Percentiles rank a stretch among this genome's conserved stretches.
These are phyloP conservation scores for Saiga tatarica DNA, from an alignment of 2,113 vertebrate genomes.

Conservation along the genomic window DNA sequence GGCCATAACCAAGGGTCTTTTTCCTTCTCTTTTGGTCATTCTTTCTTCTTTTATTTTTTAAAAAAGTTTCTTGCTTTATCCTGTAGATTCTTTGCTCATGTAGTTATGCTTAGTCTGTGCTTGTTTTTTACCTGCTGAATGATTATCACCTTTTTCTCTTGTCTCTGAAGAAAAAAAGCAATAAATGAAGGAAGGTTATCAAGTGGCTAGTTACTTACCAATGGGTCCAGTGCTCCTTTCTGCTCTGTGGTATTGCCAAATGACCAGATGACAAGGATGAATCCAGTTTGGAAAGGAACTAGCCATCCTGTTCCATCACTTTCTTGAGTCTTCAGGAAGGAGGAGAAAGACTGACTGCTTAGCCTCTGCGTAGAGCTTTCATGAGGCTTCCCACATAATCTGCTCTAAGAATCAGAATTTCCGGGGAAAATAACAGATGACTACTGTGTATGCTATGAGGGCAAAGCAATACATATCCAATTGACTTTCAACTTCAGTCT, in stretches of 20 bases:
- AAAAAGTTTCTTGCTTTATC: neutral
- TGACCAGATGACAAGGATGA: neutral
- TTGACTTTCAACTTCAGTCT: neutral
- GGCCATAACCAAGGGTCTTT: neutral
- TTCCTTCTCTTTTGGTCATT: neutral
- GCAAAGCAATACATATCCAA: neutral
- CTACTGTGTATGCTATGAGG: neutral
- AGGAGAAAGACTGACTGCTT: neutral
- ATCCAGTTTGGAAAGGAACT: neutral
- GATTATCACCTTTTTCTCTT: neutral
- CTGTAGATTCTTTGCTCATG: neutral
- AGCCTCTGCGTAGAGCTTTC: neutral
- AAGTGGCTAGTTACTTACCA: neutral
- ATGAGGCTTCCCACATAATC: neutral
- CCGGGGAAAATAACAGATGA: neutral
- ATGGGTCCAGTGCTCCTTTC: neutral
- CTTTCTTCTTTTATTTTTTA: neutral
- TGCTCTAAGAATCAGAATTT: neutral
- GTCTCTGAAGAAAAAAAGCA: neutral
- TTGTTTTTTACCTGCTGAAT: neutral
- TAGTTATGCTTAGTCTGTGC: neutral
- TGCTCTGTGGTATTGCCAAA: neutral
- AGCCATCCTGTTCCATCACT: neutral
- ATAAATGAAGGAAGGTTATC: neutral
- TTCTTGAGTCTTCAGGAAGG: neutral